Conservation (phyloP, 2,888 invertebrate genomes). For the Nymphalis polychloros region DNA sequence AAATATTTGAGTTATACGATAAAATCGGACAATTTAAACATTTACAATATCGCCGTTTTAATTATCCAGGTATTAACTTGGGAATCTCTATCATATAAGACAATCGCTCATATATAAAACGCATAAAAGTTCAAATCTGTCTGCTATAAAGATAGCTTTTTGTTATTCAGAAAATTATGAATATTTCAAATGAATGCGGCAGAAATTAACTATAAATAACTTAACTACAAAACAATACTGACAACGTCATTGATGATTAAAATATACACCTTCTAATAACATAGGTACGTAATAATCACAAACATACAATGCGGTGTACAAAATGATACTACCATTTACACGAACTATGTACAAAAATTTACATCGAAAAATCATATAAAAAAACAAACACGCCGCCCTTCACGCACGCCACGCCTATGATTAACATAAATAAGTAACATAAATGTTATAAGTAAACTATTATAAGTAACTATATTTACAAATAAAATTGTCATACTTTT, state of each 20-base stretch:
- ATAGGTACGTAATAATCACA: slow-evolving; percentile 57
- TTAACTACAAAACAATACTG: slow-evolving; percentile 71
- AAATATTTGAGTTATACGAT: slow-evolving; percentile 28
- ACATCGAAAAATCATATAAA: slow-evolving; percentile 51
- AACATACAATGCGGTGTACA: slow-evolving; percentile 58
- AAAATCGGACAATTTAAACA: too few species aligned
- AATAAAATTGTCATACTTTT: slow-evolving; percentile 53
- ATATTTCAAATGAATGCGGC: not conserved
- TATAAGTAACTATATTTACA: slow-evolving; percentile 75
- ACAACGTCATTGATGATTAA: slow-evolving; percentile 37
- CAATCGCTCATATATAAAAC: not conserved
- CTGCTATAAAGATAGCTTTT: too few species aligned
- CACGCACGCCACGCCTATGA: slow-evolving; percentile 52
- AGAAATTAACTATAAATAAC: slow-evolving; percentile 55
- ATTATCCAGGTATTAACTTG: not conserved
- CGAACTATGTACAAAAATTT: slow-evolving; percentile 65
- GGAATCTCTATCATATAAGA: too few species aligned
- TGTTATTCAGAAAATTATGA: not conserved
- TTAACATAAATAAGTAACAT: slow-evolving; percentile 61
- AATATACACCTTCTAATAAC: slow-evolving; percentile 54
- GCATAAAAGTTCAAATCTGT: not conserved
- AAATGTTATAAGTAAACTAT: slow-evolving; percentile 32
- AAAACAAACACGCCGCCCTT: slow-evolving; percentile 49
- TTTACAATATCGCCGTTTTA: not conserved
- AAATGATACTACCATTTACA: slow-evolving; percentile 47